Evolutionary conservation across 2,797 vertebrate genomes (phyloP).

Genomic region (Xerus rutilus): DNA sequence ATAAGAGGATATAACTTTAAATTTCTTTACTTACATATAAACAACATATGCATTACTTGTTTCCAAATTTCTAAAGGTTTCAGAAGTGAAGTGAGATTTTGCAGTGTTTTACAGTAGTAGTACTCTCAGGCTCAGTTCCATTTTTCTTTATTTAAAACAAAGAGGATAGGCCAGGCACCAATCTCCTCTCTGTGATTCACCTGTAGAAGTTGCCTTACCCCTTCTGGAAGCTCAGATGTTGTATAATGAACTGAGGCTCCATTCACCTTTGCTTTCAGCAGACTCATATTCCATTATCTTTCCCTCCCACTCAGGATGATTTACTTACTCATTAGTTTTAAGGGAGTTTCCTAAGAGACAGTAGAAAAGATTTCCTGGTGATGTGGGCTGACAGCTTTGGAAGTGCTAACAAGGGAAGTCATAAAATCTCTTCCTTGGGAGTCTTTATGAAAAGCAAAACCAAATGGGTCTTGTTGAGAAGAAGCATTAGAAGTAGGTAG

Average conservation of each 20-base stretch:
- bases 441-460: conserved; percentile 61
- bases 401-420: conserved; percentile 68
- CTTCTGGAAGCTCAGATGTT: conserved; percentile 33
- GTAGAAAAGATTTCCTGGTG: conserved; percentile 64
- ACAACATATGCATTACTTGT: neutral
- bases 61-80: conserved; percentile 14
- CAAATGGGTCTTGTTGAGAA: conserved; percentile 61
- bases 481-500: neutral
- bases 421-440: conserved; percentile 60
- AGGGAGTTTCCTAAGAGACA: conserved; percentile 75
- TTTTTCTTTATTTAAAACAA: conserved; percentile 21
- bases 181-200: conserved; percentile 59
- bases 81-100: neutral
- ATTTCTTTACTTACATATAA: conserved; percentile 20
- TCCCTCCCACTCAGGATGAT: conserved; percentile 65
- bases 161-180: neutral
- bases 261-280: conserved; percentile 55
- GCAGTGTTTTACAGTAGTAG: neutral
- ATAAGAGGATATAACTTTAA: neutral
- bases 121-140: neutral
- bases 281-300: conserved; percentile 46
- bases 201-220: conserved; percentile 13
- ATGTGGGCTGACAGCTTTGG: conserved; percentile 65
- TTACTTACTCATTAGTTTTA: conserved; percentile 76
- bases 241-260: conserved; percentile 1